These are phyloP conservation scores for Craterocephalus amniculus DNA, from an alignment of 2,797 vertebrate species.

Conservation along the genomic window DNA sequence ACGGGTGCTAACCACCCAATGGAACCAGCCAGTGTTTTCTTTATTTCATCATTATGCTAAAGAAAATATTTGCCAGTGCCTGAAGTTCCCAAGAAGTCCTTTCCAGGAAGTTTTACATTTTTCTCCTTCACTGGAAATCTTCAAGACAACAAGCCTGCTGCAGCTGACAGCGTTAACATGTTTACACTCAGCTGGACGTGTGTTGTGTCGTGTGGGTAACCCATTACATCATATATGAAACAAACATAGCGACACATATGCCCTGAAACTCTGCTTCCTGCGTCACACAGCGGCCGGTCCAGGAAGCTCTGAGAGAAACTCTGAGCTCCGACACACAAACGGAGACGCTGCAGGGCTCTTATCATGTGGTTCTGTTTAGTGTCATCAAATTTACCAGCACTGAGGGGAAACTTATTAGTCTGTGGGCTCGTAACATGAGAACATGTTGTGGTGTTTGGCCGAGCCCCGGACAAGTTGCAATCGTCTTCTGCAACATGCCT, in stretches of 20 bases:
- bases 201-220: slow-evolving; percentile 2
- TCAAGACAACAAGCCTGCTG: neutral
- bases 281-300: slow-evolving; percentile 24
- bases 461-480: slow-evolving; percentile 64
- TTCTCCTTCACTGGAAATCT: neutral
- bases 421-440: slow-evolving; percentile 67
- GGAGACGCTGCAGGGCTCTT: slow-evolving; percentile 18
- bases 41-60: too few species aligned
- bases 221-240: slow-evolving; percentile 47
- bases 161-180: neutral
- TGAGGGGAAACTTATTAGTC: slow-evolving; percentile 45
- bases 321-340: neutral
- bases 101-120: neutral
- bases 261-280: slow-evolving; percentile 21
- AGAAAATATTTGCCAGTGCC: too few species aligned
- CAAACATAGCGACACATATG: slow-evolving; percentile 22
- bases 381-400: slow-evolving; percentile 54
- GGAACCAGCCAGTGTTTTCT: too few species aligned
- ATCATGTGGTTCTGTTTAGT: slow-evolving; percentile 72
- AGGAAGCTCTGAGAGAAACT: neutral
- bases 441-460: slow-evolving; percentile 61
- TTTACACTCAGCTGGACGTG: neutral
- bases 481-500: slow-evolving; percentile 3
- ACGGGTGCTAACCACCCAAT: too few species aligned
- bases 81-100: neutral